Evolutionary conservation across 53 echinoderm and acorn worm species (phyloP).

Genomic region (Patiria pectinifera): DNA sequence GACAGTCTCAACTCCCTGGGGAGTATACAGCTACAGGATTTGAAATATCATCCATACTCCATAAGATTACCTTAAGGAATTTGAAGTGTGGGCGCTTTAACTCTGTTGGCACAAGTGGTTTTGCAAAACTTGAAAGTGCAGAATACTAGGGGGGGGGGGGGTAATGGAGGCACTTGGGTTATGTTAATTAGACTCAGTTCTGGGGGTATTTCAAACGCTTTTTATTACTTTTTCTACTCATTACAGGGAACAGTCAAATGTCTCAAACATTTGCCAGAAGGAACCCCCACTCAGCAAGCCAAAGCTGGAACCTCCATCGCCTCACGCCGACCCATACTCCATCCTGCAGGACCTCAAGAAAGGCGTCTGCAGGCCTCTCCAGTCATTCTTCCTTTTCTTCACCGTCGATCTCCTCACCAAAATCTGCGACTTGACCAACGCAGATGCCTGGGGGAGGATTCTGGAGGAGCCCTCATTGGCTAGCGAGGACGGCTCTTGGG

Average conservation of each 20-base stretch:
- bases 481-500: conserved; percentile 11
- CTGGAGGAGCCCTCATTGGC: background rate
- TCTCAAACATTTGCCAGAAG: background rate
- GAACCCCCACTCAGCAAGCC: conserved; percentile 22
- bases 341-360: conserved; percentile 16
- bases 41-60: too few species aligned
- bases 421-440: conserved; percentile 35
- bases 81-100: too few species aligned
- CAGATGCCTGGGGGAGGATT: conserved; percentile 4
- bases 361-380: conserved; percentile 21
- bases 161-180: too few species aligned
- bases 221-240: background rate
- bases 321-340: background rate
- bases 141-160: too few species aligned
- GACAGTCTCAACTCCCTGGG: too few species aligned
- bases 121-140: too few species aligned
- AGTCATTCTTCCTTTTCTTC: conserved; percentile 43
- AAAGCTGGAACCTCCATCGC: conserved; percentile 2
- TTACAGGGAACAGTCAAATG: conserved; percentile 21
- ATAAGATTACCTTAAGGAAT: too few species aligned
- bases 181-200: too few species aligned
- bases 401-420: conserved; percentile 9
- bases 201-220: background rate
- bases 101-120: too few species aligned
- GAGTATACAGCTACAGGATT: too few species aligned